These are phyloP conservation scores for Poeciliopsis infans DNA, from an alignment of 2,797 vertebrate genomes.

Conservation along the genomic window DNA sequence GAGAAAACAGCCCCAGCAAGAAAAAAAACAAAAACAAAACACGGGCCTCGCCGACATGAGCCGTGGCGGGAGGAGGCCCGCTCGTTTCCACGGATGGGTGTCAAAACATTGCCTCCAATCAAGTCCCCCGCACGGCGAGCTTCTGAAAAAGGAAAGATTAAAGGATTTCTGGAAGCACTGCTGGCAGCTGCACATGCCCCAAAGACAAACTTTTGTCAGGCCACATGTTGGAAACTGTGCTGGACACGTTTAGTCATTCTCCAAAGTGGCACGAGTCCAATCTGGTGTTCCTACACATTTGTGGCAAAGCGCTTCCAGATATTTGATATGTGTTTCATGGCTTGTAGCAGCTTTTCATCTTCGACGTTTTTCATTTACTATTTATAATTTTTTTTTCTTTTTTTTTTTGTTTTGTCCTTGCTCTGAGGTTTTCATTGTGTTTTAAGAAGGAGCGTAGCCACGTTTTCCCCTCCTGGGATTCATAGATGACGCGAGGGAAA, in stretches of 20 bases:
- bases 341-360: not conserved
- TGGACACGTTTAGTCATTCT: conserved; percentile 87
- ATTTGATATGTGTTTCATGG: not conserved
- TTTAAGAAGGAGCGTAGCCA: not conserved
- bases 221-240: conserved; percentile 83
- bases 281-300: conserved; percentile 35
- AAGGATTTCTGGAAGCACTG: conserved; percentile 85
- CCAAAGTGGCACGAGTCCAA: conserved; percentile 80
- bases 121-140: conserved; percentile 79
- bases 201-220: conserved; percentile 88
- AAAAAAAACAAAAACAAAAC: conserved; percentile 3
- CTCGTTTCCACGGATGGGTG: conserved; percentile 77
- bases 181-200: conserved; percentile 87
- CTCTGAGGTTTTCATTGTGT: not conserved
- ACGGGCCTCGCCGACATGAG: conserved; percentile 66
- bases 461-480: not conserved
- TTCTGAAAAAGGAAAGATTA: conserved; percentile 84
- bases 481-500: not conserved
- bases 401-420: not conserved
- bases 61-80: conserved; percentile 66
- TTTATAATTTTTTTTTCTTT: no score
- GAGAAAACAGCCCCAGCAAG: conserved; percentile 66
- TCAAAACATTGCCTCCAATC: conserved; percentile 85
- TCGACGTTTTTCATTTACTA: no score
- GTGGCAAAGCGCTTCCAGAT: conserved; percentile 6